Evolutionary conservation across 2,888 invertebrate species (phyloP).

Genomic region (Aporophyla lueneburgensis): DNA sequence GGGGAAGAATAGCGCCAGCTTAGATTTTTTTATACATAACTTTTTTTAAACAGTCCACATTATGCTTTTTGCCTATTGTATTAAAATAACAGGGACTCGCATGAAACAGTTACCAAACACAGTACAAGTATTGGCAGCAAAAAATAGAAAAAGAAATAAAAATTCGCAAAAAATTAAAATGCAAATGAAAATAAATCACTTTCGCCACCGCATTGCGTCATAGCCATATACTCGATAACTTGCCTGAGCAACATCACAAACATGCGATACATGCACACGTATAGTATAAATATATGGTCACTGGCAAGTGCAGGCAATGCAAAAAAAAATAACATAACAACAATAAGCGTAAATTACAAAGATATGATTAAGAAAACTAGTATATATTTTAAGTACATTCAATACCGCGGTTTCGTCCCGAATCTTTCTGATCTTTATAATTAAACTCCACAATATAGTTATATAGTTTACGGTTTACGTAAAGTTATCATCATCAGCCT

Average conservation of each 20-base stretch:
- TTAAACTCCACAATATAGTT: too few species aligned
- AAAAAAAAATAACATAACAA: not conserved
- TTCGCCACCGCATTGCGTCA: not conserved
- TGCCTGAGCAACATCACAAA: slow-evolving; percentile 1
- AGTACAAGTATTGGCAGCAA: not conserved
- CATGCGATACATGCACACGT: not conserved
- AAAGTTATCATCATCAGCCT: too few species aligned
- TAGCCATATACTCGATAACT: not conserved
- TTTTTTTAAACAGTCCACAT: too few species aligned
- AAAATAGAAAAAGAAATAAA: not conserved
- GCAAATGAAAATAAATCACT: not conserved
- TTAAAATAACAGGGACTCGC: not conserved
- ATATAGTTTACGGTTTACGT: too few species aligned
- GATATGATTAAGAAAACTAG: not conserved
- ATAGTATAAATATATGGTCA: slow-evolving; percentile 6
- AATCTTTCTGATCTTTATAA: not conserved
- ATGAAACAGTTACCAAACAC: not conserved
- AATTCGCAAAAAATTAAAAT: not conserved
- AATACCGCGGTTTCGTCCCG: too few species aligned
- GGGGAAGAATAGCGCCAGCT: not conserved
- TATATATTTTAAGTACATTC: not conserved
- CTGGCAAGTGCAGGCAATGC: slow-evolving; percentile 4
- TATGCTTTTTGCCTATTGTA: not conserved
- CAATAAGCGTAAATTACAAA: slow-evolving; percentile 6
- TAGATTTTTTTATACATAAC: not conserved